Conservation (phyloP, 1,140 invertebrate species). For the Drosophila oshimai region DNA sequence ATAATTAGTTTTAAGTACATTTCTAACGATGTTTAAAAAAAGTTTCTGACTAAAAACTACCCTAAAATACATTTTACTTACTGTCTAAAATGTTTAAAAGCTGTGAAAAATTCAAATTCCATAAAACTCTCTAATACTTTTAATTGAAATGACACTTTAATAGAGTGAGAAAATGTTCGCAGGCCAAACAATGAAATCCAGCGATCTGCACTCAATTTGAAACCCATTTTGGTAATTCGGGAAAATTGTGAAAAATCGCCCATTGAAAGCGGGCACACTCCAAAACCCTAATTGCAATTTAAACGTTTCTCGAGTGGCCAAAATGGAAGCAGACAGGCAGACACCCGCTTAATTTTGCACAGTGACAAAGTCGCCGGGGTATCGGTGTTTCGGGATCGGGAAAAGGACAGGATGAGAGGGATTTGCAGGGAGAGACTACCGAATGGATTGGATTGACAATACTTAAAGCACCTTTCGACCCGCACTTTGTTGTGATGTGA, state of each 20-base stretch:
- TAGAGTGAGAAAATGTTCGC: conserved; percentile 5
- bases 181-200: conserved; percentile 22
- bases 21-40: too few species aligned
- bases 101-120: background rate
- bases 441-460: conserved; percentile 29
- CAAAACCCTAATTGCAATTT: conserved; percentile 68
- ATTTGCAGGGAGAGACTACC: background rate
- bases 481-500: conserved; percentile 50
- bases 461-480: conserved; percentile 66
- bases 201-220: conserved; percentile 38
- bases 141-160: conserved; percentile 12
- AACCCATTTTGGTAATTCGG: conserved; percentile 56
- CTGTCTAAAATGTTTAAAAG: background rate
- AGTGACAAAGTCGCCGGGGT: conserved; percentile 58
- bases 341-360: conserved; percentile 61
- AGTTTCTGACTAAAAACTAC: too few species aligned
- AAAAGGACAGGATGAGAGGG: background rate
- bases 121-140: background rate
- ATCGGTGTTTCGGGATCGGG: background rate
- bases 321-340: conserved; percentile 35
- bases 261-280: conserved; percentile 59
- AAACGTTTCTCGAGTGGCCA: conserved; percentile 67
- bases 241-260: conserved; percentile 48
- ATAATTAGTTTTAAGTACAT: background rate
- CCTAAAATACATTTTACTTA: background rate